These are phyloP conservation scores for Triplophysa dalaica DNA, from an alignment of 2,113 vertebrate genomes.

Conservation along the genomic window DNA sequence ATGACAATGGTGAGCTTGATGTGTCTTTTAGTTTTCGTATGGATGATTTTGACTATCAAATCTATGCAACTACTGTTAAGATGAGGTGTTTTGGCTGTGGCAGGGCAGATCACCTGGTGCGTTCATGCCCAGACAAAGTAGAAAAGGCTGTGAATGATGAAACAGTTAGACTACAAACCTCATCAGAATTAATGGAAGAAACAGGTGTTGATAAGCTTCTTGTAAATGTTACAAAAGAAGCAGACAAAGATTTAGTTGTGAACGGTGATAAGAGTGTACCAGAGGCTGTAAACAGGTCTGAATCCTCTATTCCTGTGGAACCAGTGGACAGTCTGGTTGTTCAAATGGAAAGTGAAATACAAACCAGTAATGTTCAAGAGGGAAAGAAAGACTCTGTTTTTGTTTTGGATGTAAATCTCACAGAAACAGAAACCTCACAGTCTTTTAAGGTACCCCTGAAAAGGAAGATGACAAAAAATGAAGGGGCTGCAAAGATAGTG, in stretches of 20 bases:
- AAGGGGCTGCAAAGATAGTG: not conserved
- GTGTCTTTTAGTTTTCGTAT: not conserved
- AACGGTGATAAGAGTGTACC: not conserved
- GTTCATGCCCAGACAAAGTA: not conserved
- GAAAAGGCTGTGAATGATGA: not conserved
- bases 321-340: not conserved
- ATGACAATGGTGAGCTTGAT: not conserved
- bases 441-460: not conserved
- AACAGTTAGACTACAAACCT: not conserved
- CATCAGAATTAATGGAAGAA: not conserved
- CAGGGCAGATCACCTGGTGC: too few species aligned
- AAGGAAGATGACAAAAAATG: not conserved
- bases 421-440: not conserved
- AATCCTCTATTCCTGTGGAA: not conserved
- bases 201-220: not conserved
- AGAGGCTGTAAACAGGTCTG: not conserved
- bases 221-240: not conserved
- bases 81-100: not conserved
- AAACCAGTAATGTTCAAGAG: not conserved
- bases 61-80: not conserved
- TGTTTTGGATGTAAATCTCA: not conserved
- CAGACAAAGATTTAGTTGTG: not conserved
- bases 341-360: not conserved
- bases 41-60: not conserved
- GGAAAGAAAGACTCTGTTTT: not conserved